Percentiles rank a stretch among this genome's conserved stretches.
Evolutionary conservation across 2,888 invertebrate genomes (phyloP).

Genomic region (Caenorhabditis angaria): DNA sequence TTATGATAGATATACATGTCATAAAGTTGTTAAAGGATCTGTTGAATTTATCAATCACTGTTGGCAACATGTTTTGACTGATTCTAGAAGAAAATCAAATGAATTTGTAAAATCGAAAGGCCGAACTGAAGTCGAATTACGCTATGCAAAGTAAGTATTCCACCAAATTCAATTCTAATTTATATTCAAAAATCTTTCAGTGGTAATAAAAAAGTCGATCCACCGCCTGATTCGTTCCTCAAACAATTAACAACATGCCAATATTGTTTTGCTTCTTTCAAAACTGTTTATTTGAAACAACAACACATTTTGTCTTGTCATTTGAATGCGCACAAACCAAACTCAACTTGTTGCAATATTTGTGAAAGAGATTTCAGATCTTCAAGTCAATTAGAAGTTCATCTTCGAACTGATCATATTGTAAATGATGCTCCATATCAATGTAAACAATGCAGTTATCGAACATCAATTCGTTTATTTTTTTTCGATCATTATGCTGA

Average conservation of each 20-base stretch:
- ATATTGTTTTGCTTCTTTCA: slow-evolving; percentile 16
- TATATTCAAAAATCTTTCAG: too few relatives aligned
- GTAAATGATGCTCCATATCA: slow-evolving; percentile 44
- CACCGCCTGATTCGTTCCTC: background rate
- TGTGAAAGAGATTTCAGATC: slow-evolving; percentile 33
- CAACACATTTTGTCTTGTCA: slow-evolving; percentile 4
- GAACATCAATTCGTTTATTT: slow-evolving; percentile 33
- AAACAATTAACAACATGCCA: slow-evolving; percentile 21
- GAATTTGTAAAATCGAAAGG: background rate
- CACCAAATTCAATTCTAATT: too few relatives aligned
- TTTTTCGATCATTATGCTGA: slow-evolving; percentile 37
- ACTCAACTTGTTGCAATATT: slow-evolving; percentile 21
- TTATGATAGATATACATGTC: slow-evolving; percentile 20
- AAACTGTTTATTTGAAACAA: slow-evolving; percentile 6
- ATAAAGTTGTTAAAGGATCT: slow-evolving; percentile 10
- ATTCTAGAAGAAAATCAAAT: slow-evolving; percentile 2
- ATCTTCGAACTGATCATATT: background rate
- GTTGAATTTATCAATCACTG: slow-evolving; percentile 29
- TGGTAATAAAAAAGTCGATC: background rate
- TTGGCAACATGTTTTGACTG: slow-evolving; percentile 25
- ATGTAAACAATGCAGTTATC: slow-evolving; percentile 43
- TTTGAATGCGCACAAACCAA: background rate
- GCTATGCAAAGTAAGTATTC: too few relatives aligned
- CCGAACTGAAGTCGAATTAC: too few relatives aligned
- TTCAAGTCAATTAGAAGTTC: background rate